A percentile compares a stretch with the other conserved stretches of the same genome.
Conservation (phyloP, 2,888 invertebrate genomes). For the Poecilus cupreus region DNA sequence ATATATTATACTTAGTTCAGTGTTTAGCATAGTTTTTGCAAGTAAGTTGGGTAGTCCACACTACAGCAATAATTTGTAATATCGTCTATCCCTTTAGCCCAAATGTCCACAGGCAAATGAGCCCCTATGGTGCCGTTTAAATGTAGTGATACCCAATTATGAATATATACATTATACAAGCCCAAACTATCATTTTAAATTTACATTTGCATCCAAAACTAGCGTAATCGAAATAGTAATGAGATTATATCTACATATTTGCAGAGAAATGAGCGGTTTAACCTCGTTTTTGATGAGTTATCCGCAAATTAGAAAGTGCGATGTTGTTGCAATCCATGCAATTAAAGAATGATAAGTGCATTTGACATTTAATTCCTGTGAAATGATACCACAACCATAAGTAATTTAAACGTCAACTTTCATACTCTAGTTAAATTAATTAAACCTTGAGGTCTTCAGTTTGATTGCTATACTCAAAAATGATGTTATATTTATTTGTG, state of each 20-base stretch:
- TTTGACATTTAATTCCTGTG: no score
- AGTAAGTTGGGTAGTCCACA: no score
- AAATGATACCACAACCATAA: no score
- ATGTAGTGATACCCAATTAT: constrained; percentile 30
- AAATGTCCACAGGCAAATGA: constrained; percentile 7
- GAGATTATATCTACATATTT: constrained; percentile 10
- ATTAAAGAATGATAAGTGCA: no score
- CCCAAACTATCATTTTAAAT: constrained; percentile 41
- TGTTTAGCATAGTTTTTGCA: no score
- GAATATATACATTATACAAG: constrained; percentile 31
- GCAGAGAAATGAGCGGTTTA: constrained; percentile 7
- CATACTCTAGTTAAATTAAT: no score
- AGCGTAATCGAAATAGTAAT: constrained; percentile 15
- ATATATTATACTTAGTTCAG: no score
- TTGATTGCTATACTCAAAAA: no score
- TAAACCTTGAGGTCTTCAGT: no score
- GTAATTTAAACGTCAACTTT: no score
- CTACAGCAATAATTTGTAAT: not conserved
- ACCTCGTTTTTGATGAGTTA: constrained; percentile 1
- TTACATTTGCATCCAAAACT: constrained; percentile 29
- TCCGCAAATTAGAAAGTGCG: constrained; percentile 30
- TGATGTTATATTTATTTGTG: no score
- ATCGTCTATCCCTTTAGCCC: not conserved
- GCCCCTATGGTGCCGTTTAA: not conserved
- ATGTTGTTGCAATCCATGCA: no score